A percentile compares a stretch with the other conserved stretches of the same genome.
Conservation (phyloP, 2,113 vertebrate genomes). For the Chamaetylas fuelleborni region DNA sequence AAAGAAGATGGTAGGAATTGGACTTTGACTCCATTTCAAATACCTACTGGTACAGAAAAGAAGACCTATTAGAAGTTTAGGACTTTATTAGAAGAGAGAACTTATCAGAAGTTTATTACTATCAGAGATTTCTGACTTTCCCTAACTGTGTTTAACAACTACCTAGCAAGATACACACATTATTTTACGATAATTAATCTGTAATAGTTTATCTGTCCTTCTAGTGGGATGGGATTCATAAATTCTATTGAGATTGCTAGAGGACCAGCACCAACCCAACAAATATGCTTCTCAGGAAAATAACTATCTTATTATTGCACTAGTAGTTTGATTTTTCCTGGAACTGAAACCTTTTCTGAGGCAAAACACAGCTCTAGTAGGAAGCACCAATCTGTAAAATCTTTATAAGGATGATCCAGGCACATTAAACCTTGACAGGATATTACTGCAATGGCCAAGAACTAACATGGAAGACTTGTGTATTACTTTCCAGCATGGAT, state of each 20-base stretch:
- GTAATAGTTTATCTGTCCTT: background rate
- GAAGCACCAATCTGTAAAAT: background rate
- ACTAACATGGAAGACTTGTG: background rate
- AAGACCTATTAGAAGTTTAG: background rate
- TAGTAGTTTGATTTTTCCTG: background rate
- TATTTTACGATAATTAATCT: background rate
- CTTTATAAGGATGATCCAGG: background rate
- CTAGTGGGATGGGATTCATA: background rate
- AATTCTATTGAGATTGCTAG: background rate
- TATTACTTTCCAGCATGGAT: background rate
- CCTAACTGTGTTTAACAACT: background rate
- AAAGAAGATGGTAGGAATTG: background rate
- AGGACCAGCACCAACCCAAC: background rate
- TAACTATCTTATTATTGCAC: background rate
- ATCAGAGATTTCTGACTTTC: background rate
- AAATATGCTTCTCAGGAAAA: background rate
- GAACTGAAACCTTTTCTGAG: background rate
- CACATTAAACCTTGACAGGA: background rate
- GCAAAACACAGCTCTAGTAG: background rate
- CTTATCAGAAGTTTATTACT: background rate
- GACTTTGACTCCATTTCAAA: background rate
- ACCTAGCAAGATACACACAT: background rate
- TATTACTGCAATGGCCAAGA: background rate
- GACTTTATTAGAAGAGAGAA: background rate
- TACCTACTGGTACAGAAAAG: background rate